Conservation (phyloP, 2,113 vertebrate genomes). For the Baryphthengus martii region DNA sequence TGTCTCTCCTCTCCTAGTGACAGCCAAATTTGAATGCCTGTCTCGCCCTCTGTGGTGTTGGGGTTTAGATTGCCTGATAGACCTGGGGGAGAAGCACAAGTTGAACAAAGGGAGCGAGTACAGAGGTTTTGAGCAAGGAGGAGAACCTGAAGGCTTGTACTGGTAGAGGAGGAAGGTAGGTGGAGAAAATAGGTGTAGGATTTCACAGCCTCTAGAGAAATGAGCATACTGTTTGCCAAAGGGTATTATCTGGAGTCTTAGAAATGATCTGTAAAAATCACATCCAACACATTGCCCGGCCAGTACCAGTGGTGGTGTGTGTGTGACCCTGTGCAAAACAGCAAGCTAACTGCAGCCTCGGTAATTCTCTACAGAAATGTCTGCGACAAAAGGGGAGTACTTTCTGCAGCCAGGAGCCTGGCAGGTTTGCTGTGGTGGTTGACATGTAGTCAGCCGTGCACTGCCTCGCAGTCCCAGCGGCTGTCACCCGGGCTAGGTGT, state of each 20-base stretch:
- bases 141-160: background rate
- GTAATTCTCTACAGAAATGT: background rate
- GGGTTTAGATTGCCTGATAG: background rate
- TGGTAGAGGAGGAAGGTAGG: background rate
- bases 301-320: background rate
- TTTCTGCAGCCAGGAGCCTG: background rate
- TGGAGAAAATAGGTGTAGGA: background rate
- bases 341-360: background rate
- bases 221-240: background rate
- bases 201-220: background rate
- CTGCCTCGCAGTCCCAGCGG: background rate
- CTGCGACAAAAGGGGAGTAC: background rate
- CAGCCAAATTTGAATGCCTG: background rate
- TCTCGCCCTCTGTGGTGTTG: background rate
- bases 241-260: background rate
- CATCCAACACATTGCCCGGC: background rate
- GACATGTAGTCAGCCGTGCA: background rate
- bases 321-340: background rate
- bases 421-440: background rate
- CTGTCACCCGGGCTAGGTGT: background rate
- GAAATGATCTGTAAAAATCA: background rate
- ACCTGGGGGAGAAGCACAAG: background rate
- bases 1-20: background rate
- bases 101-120: background rate
- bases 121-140: background rate